Evolutionary conservation across 2,113 vertebrate species (phyloP), one percentile per base, ranked within the genome.

Genomic region (Rhegmatorhina hoffmannsi): DNA sequence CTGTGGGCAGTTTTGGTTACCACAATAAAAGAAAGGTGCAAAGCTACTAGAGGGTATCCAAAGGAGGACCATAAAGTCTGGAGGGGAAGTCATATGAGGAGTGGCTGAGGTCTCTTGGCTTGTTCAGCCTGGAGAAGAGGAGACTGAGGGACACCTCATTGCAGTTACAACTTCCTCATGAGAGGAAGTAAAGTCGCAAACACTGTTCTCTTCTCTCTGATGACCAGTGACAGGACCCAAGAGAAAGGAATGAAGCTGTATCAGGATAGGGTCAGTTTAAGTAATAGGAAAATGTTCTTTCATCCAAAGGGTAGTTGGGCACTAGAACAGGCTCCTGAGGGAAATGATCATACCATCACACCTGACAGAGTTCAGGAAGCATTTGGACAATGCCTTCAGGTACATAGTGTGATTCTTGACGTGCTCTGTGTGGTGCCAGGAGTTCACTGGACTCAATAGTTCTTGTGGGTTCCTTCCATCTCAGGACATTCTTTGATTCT

Each of bases 381-480:
- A 18, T 47, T 47, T 47, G 6, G 13, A 79, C 12, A 63, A 34
- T 13, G 19, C 36, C 55, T 58, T 55, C 49, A 87, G n/a, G 19
- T 16, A 40, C 8, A 29, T 20, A 19, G 9, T 40, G 24, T n/a
- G 50, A 63, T 10, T 66, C 33, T 6, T 44, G 26, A 13, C 21
- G 17, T 43, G 60, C 29, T 13, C n/a, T 63, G 16, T 62, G 47
- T 19, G 23, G 15, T 12, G 11, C 18, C 1, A 0, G 3, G 3
- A n/a, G 60, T 63, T 47, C 26, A 29, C 16, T 47, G 10, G 6
- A 69, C 14, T 38, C 12, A 62, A 1, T 47, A n/a, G 17, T 28
- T 28, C n/a, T 63, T 69, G 12, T 31, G 28, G 6, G 7, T 29
- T 10, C n/a, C 24, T 55, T 63, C 3, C 2, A 63, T 40, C 8